Base-by-base conservation (phyloP, 2,888 invertebrate genomes). In the Idaea dimidiata region DNA sequence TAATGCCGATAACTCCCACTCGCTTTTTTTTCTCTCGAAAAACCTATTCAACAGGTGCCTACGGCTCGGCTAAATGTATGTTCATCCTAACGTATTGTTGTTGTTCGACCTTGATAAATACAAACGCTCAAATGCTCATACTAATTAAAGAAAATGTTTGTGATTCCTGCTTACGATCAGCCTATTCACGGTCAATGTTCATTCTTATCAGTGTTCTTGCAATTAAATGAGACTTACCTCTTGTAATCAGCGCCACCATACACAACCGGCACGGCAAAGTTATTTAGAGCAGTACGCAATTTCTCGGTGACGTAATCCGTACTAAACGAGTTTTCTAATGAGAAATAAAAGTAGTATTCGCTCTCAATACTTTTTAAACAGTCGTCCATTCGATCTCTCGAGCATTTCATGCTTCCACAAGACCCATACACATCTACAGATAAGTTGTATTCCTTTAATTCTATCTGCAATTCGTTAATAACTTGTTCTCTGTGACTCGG, bases 171-270 rank as follows among this genome's bases (percentile, higher is more conserved):
- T 43, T 43, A 43, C 10, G 14, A 43, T 10, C 14, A 43, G 8
- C 10, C 43, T 10, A 43, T 43, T 43, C 43, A 1, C 3, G 2
- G 14, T 10, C 14, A 43, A 0, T 32, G 32, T 32, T 6, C 7
- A 10, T 33, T 10, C 8, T 14, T 43, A 43, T 43, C 2, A 10
- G 43, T 43, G 3, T 43, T 7, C 10, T 24, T 24, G 24, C 24
- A 24, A 24, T 24, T 24, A 24, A 24, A 0, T 7, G 43, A 10
- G 8, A 58, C 16, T 60, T 70, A 85, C 82, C 83, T 80, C 7
- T 71, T 81, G 78, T 95, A 95, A 81, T 94, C 93, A 58, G 93
- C 93, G 8, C 93, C 94, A 1, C 95, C 95, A 86, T 93, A 94
- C 7, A 95, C 95, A 8, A 95, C 91, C 0, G 95, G 95, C 6